Percentiles rank a stretch among this genome's conserved stretches.
Conservation (phyloP, 2,888 invertebrate genomes). For the Cynaeus angustus region DNA sequence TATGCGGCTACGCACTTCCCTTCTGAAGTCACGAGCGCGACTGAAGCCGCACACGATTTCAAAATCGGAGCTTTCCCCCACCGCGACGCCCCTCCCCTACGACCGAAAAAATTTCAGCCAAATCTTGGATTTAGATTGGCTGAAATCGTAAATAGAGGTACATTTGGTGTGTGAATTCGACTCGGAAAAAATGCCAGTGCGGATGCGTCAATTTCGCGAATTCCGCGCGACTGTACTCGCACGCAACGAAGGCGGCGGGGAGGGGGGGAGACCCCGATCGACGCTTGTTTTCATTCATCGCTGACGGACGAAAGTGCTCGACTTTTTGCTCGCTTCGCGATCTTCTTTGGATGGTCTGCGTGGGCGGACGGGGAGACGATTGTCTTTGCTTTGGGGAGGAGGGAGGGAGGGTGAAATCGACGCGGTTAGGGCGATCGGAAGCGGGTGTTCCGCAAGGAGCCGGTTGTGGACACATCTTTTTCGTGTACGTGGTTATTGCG, state of each 20-base stretch:
- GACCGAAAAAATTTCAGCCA: slow-evolving; percentile 59
- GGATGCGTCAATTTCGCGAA: slow-evolving; percentile 43
- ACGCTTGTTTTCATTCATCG: slow-evolving; percentile 38
- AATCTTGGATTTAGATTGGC: slow-evolving; percentile 61
- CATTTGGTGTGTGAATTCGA: slow-evolving; percentile 30
- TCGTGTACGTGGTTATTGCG: too few relatives aligned
- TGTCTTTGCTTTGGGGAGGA: too few relatives aligned
- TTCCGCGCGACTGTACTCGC: slow-evolving; percentile 26
- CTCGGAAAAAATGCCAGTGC: slow-evolving; percentile 35
- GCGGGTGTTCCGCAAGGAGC: not conserved
- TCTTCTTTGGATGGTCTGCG: not conserved
- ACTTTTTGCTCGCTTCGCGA: too few relatives aligned
- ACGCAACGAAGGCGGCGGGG: not conserved
- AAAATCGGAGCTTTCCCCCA: slow-evolving; percentile 52
- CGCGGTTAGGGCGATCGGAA: too few relatives aligned
- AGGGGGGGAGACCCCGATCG: not conserved
- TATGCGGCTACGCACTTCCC: slow-evolving; percentile 43
- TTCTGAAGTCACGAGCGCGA: slow-evolving; percentile 55
- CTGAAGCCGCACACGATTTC: slow-evolving; percentile 50
- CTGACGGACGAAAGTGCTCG: slow-evolving; percentile 1
- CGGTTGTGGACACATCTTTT: not conserved
- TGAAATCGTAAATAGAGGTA: slow-evolving; percentile 49
- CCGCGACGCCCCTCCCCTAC: slow-evolving; percentile 36
- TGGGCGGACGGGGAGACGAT: slow-evolving; percentile 6
- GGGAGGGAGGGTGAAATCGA: too few relatives aligned